phyloP scores from a whole-genome alignment of 2,888 invertebrate genomes.

The Sepiola atlantica region DNA sequence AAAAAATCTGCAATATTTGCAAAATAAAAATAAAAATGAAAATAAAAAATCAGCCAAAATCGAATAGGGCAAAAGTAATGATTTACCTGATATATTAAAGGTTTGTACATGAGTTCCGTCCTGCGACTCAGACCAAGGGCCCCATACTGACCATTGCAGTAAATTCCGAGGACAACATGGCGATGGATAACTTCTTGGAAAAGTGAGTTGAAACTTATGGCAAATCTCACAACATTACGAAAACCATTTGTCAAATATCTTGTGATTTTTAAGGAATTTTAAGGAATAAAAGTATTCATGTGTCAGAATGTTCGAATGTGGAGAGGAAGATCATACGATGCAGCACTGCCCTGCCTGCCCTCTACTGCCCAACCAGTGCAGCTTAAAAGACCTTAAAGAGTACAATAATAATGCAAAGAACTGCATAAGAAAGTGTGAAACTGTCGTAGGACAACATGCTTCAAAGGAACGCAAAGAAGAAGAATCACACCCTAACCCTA shows the following conservation, averaged over 20 bases:
- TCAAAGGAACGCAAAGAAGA: too few species aligned
- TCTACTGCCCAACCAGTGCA: too few species aligned
- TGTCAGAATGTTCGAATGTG: neutral
- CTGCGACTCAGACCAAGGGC: conserved; percentile 75
- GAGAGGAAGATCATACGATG: neutral
- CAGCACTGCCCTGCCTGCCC: too few species aligned
- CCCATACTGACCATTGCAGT: conserved; percentile 72
- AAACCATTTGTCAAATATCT: conserved; percentile 74
- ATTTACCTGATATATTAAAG: conserved; percentile 70
- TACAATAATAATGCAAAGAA: too few species aligned
- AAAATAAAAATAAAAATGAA: too few species aligned
- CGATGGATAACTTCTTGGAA: conserved; percentile 71
- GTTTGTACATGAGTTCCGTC: conserved; percentile 74
- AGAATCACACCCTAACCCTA: too few species aligned
- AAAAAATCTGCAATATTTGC: too few species aligned
- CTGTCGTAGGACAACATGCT: too few species aligned
- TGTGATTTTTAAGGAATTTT: neutral
- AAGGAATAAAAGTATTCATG: neutral
- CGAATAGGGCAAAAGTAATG: neutral
- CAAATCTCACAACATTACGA: conserved; percentile 72
- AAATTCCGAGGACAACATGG: conserved; percentile 75
- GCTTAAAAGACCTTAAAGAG: too few species aligned
- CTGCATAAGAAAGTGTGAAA: too few species aligned
- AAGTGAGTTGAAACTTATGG: conserved; percentile 74
- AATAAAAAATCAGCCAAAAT: too few species aligned